phyloP scores from a whole-genome alignment of 2,797 vertebrate species.

The Hemitrygon akajei region DNA sequence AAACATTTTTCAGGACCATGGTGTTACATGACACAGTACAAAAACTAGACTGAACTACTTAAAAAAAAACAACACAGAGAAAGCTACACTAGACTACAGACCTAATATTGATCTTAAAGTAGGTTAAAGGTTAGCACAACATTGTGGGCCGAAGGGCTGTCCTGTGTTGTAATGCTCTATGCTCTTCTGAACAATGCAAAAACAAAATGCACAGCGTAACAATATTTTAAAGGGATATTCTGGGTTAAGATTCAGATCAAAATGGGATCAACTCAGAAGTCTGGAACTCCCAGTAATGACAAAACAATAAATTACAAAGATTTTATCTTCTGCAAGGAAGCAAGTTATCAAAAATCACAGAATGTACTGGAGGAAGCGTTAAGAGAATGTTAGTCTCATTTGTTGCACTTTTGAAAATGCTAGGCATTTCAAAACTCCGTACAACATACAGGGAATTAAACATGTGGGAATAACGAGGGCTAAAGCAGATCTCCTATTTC shows the following conservation, averaged over 20 bases:
- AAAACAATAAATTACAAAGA: background rate
- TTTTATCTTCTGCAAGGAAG: background rate
- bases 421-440: background rate
- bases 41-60: too few relatives aligned
- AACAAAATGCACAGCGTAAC: background rate
- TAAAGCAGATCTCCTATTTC: background rate
- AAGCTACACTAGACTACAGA: too few relatives aligned
- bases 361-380: background rate
- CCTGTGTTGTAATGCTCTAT: too few relatives aligned
- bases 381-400: conserved; percentile 2
- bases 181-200: too few relatives aligned
- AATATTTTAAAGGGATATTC: background rate
- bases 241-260: background rate
- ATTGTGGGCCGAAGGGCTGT: too few relatives aligned
- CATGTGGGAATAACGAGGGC: background rate
- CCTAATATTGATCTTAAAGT: too few relatives aligned
- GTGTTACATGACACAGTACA: too few relatives aligned
- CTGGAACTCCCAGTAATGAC: conserved; percentile 5
- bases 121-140: too few relatives aligned
- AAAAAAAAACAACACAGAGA: too few relatives aligned
- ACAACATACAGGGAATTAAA: background rate
- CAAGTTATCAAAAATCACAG: conserved; percentile 21
- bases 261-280: background rate
- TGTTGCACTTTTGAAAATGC: conserved; percentile 8
- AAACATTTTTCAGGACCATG: too few relatives aligned